phyloP scores from a whole-genome alignment of 1,140 invertebrate species.

The Scaptomyza pallida region DNA sequence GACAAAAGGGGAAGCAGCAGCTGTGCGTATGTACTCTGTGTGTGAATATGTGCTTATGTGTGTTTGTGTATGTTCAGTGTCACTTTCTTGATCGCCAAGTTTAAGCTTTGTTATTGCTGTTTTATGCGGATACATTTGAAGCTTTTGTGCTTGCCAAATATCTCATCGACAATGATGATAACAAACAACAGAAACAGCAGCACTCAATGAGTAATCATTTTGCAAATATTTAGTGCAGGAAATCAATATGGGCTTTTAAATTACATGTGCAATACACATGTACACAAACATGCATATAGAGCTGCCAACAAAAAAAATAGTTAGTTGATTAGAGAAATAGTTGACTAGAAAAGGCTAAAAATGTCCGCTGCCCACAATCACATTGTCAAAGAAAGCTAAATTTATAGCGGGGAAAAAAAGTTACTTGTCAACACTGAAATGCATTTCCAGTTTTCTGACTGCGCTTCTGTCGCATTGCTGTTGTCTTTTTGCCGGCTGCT shows the following conservation, averaged over 20 bases:
- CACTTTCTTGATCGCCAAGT: slow-evolving; percentile 26
- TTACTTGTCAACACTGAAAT: slow-evolving; percentile 2
- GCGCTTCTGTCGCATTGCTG: slow-evolving; percentile 32
- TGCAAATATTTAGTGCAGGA: slow-evolving; percentile 56
- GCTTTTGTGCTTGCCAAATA: slow-evolving; percentile 48
- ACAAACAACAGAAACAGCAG: slow-evolving; percentile 16
- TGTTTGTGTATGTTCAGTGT: slow-evolving; percentile 33
- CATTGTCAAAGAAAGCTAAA: background rate
- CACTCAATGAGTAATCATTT: slow-evolving; percentile 49
- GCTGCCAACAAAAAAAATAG: background rate
- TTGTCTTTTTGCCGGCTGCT: slow-evolving; percentile 41
- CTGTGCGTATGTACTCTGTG: slow-evolving; percentile 23
- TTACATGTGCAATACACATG: slow-evolving; percentile 38
- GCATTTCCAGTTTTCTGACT: slow-evolving; percentile 44
- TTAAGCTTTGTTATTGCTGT: slow-evolving; percentile 17
- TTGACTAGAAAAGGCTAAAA: background rate
- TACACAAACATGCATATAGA: background rate
- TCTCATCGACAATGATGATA: slow-evolving; percentile 22
- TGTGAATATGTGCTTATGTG: too few relatives aligned
- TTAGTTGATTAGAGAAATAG: background rate
- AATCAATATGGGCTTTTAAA: slow-evolving; percentile 49
- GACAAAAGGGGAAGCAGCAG: slow-evolving; percentile 22
- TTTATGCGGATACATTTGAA: slow-evolving; percentile 15
- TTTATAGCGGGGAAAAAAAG: background rate
- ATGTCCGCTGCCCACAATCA: background rate